phyloP scores from a whole-genome alignment of 2,888 invertebrate genomes.

The Dicyrtoma fusca region DNA sequence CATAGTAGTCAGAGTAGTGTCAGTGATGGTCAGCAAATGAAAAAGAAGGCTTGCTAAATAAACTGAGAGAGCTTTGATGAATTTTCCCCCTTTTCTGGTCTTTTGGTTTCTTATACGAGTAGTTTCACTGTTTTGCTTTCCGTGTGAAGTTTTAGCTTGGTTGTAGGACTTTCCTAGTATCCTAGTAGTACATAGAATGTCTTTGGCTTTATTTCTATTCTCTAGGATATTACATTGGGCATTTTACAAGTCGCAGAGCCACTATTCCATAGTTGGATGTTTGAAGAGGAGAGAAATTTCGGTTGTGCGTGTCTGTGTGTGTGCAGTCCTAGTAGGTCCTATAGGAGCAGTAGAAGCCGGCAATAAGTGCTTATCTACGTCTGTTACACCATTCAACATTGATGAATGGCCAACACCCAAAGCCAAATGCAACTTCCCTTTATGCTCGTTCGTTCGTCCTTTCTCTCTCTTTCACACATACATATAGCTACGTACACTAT shows the following conservation, averaged over 20 bases:
- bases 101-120: not conserved
- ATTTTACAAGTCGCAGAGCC: too few species aligned
- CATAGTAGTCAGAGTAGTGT: not conserved
- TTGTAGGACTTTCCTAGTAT: not conserved
- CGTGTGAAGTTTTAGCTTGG: not conserved
- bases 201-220: not conserved
- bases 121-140: too few species aligned
- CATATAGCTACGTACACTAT: too few species aligned
- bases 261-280: not conserved
- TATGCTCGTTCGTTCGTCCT: constrained; percentile 13
- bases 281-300: not conserved
- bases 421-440: constrained; percentile 32
- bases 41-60: constrained; percentile 11
- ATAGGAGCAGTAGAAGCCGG: constrained; percentile 12
- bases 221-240: too few species aligned
- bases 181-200: too few species aligned
- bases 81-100: constrained; percentile 19
- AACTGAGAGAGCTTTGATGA: constrained; percentile 18
- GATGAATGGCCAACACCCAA: constrained; percentile 43
- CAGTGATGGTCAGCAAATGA: constrained; percentile 12
- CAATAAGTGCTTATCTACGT: constrained; percentile 43
- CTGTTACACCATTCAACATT: constrained; percentile 45
- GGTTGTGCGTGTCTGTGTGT: not conserved
- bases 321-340: not conserved
- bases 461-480: constrained; percentile 19